Conservation (phyloP, 2,888 invertebrate species). For the Agapostemon virescens region DNA sequence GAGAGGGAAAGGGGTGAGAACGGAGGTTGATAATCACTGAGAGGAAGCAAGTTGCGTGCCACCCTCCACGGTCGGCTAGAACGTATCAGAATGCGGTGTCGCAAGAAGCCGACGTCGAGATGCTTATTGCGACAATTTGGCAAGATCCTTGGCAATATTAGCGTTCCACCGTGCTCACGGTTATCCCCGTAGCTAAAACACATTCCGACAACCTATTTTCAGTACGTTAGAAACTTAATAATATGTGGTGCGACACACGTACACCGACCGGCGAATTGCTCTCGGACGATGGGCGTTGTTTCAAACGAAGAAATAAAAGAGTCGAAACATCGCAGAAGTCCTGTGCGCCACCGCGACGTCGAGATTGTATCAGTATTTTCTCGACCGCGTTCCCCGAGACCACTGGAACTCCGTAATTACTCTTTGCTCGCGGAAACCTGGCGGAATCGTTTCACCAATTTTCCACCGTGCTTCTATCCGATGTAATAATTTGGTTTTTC, state of each 20-base stretch:
- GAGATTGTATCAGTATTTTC: conserved; percentile 60
- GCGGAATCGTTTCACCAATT: conserved; percentile 39
- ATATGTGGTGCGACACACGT: conserved; percentile 35
- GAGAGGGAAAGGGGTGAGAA: too few relatives aligned
- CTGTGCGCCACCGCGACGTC: conserved; percentile 20
- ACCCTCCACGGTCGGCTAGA: conserved; percentile 8
- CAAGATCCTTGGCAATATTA: conserved; percentile 71
- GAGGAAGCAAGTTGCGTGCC: conserved; percentile 33
- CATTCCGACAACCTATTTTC: conserved; percentile 54
- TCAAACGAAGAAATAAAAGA: conserved; percentile 57
- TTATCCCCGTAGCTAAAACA: conserved; percentile 60
- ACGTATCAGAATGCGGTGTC: conserved; percentile 60
- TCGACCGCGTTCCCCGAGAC: conserved; percentile 31
- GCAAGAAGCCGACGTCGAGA: conserved; percentile 57
- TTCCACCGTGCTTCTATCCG: conserved; percentile 16
- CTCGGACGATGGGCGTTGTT: conserved; percentile 33
- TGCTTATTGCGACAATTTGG: conserved; percentile 75
- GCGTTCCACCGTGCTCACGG: conserved; percentile 62
- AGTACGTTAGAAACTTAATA: conserved; percentile 68
- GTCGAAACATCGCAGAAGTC: conserved; percentile 1
- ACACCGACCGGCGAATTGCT: background rate
- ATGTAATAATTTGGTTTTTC: background rate
- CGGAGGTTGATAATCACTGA: conserved; percentile 48
- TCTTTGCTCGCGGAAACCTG: conserved; percentile 44
- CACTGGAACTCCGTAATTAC: conserved; percentile 53